These are phyloP conservation scores for Plotosus lineatus DNA, from an alignment of 2,113 vertebrate genomes.

Conservation along the genomic window DNA sequence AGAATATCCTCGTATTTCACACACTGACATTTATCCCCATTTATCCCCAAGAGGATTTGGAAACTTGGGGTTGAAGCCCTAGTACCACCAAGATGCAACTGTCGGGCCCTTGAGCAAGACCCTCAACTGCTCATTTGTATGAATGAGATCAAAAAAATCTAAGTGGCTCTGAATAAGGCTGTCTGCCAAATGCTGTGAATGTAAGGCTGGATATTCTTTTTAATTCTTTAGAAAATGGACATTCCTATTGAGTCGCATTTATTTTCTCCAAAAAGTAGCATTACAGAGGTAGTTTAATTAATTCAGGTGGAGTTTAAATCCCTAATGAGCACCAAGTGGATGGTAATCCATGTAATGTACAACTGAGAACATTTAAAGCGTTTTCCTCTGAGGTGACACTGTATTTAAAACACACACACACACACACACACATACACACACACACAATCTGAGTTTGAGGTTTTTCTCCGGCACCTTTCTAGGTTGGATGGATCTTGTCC, in stretches of 20 bases:
- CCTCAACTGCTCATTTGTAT: too few species aligned
- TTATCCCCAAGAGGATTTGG: constrained; percentile 24
- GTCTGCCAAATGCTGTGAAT: too few species aligned
- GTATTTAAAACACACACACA: too few species aligned
- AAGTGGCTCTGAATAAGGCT: too few species aligned
- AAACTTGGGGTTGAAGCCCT: too few species aligned
- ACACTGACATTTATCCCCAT: constrained; percentile 42
- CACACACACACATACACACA: too few species aligned
- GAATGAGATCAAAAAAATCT: too few species aligned
- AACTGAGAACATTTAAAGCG: neutral
- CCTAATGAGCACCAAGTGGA: neutral
- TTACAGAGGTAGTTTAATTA: too few species aligned
- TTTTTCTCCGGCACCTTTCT: neutral
- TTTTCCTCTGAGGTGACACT: too few species aligned
- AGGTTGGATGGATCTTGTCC: constrained; percentile 91
- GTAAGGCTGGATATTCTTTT: neutral
- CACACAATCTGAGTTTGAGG: neutral
- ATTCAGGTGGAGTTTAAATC: neutral
- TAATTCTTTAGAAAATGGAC: neutral
- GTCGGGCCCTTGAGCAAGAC: too few species aligned
- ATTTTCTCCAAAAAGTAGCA: neutral
- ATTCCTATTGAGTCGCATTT: neutral
- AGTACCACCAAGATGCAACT: too few species aligned
- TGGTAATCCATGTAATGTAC: too few species aligned
- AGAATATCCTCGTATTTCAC: constrained; percentile 29